A percentile compares a stretch with the other conserved stretches of the same genome.
These are phyloP conservation scores for Plodia interpunctella DNA, from an alignment of 1,140 invertebrate genomes.

Conservation along the genomic window DNA sequence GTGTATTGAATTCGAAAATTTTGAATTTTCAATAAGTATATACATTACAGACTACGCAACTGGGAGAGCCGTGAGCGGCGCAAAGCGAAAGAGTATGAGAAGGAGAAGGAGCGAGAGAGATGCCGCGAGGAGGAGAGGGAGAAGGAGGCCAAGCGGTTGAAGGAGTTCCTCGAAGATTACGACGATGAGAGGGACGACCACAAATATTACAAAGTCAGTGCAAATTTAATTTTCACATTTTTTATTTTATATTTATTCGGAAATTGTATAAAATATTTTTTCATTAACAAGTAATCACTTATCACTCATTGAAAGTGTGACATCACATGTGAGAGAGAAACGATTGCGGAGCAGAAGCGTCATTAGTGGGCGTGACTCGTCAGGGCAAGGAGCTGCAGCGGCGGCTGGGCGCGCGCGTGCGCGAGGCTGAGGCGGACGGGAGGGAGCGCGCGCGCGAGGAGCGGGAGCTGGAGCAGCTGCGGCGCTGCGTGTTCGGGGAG, in stretches of 20 bases:
- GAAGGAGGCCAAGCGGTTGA: slow-evolving; percentile 93
- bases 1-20: too few species aligned
- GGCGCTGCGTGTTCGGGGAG: slow-evolving; percentile 89
- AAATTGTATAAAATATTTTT: neutral
- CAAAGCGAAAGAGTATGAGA: slow-evolving; percentile 95
- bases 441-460: slow-evolving; percentile 93
- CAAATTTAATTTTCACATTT: too few species aligned
- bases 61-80: slow-evolving; percentile 97
- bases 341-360: too few species aligned
- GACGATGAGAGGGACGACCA: slow-evolving; percentile 98
- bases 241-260: too few species aligned
- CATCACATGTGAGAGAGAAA: too few species aligned
- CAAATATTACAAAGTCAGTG: slow-evolving; percentile 91
- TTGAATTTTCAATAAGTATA: too few species aligned
- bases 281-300: too few species aligned
- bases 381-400: slow-evolving; percentile 91
- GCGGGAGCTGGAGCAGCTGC: slow-evolving; percentile 94
- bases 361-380: too few species aligned
- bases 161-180: slow-evolving; percentile 99
- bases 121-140: slow-evolving; percentile 90
- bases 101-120: slow-evolving; percentile 90
- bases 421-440: slow-evolving; percentile 94
- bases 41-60: slow-evolving; percentile 82
- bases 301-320: too few species aligned
- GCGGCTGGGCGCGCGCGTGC: slow-evolving; percentile 91